Evolutionary conservation across 2,113 vertebrate genomes (phyloP), one percentile per base, ranked within the genome.

Genomic region (Octodon degus): DNA sequence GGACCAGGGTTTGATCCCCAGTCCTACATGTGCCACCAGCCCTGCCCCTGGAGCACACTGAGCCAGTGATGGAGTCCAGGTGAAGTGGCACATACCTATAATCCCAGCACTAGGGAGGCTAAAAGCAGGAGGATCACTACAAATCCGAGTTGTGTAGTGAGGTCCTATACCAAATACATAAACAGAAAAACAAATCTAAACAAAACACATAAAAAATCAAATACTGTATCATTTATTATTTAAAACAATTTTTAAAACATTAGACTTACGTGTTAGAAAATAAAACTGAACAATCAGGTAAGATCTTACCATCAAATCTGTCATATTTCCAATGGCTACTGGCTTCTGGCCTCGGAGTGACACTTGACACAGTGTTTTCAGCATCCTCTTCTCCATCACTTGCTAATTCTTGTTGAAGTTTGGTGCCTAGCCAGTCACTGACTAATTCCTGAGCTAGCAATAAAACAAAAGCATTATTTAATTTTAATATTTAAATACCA

Each of bases 261-360:
- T 90, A 90, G n/a, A 60, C 47, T 90, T 32, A 94, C 68, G 62
- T 22, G 89, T 79, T 94, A 62, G 30, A 96, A 43, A 4, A 74
- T 93, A 94, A 91, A 74, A 7, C 19, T 86, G 80, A 80, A 93
- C 58, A 70, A 77, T 80, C 43, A 91, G 63, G 17, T 77, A 77
- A 80, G 25, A 79, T 95, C 98, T 97, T 98, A 99, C 99, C 99
- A 93, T 99, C 98, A 98, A 99, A 99, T 81, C 72, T 99, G 92
- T 97, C 97, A 91, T 98, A 98, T 82, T 98, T 95, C 86, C 80
- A 77, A 95, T 93, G 72, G 90, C 55, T 90, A 96, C 72, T 74
- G 84, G 91, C 84, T 84, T 94, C 58, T 62, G 97, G 95, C 34
- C 34, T n/a, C 79, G 96, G 82, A 95, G 87, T 24, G 62, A 76